Base-by-base conservation (phyloP, 2,888 invertebrate genomes). In the Masnerella sp. region DNA sequence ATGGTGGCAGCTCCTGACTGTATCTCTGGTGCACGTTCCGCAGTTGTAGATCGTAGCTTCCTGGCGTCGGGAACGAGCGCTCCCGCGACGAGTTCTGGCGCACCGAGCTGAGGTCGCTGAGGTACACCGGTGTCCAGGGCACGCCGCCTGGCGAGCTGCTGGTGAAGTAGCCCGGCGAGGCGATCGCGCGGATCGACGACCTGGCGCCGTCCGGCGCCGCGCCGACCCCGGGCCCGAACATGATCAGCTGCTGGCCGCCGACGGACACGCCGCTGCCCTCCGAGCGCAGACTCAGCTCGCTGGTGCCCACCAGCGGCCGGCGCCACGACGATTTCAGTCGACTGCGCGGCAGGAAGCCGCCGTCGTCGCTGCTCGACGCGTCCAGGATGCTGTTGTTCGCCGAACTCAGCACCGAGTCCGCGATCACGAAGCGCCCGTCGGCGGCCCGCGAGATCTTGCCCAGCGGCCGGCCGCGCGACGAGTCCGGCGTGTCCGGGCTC, bases 101-200 rank as follows among this genome's bases (percentile, higher is more conserved):
- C 70, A 96, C 96, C 38, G 95, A 95, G 88, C 96, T 96, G 81
- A 96, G 90, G 88, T 96, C 96, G 85, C 94, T 95, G 82, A 94
- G 93, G 88, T 95, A 94, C 73, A 93, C 90, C 58, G 93, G 92
- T 12, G 93, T 91, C 90, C 93, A 93, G 64, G 93, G 93, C 61
- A 90, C 88, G 42, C 90, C 83, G 80, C 89, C 87, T 8, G 90
- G 90, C 72, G 90, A 91, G 80, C 91, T 90, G 80, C 91, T 90
- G 9, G 87, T 84, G 14, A 87, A 76, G 28, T 86, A 86, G 5
- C 83, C 80, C 15, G 81, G 77, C 22, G 79, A 73, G 32, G 73
- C 36, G 34, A 76, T 72, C 1, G 68, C 62, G 15, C 58, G 62
- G 14, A 73, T 68, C 11, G 58, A 49, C 5, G 51, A 58, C 49